Evolutionary conservation across 2,113 vertebrate species (phyloP).

Genomic region (Gymnorhina tibicen): DNA sequence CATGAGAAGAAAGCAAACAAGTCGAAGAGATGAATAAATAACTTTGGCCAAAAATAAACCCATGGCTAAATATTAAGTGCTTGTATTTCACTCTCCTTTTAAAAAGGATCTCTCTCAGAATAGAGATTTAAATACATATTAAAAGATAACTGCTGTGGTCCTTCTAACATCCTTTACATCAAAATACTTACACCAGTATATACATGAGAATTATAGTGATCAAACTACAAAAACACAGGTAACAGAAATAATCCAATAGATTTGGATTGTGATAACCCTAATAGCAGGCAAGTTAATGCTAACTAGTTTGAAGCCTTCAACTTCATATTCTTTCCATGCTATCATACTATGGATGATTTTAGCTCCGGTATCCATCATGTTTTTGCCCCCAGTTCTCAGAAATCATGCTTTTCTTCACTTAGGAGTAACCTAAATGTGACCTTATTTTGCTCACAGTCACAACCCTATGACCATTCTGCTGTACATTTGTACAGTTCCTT

Average conservation of each 20-base stretch:
- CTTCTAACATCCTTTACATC: background rate
- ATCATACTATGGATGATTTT: background rate
- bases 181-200: background rate
- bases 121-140: background rate
- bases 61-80: background rate
- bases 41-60: background rate
- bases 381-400: background rate
- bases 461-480: background rate
- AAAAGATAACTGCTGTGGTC: background rate
- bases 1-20: background rate
- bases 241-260: background rate
- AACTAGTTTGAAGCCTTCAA: background rate
- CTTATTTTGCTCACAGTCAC: background rate
- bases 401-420: background rate
- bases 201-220: background rate
- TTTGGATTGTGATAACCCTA: background rate
- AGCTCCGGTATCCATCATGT: rapidly evolving
- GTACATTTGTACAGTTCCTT: background rate
- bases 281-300: background rate
- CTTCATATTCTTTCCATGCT: background rate
- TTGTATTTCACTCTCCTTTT: background rate
- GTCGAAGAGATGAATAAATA: background rate
- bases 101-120: background rate
- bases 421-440: background rate
- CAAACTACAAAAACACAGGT: background rate